A percentile compares a stretch with the other conserved stretches of the same genome.
Evolutionary conservation across 2,113 vertebrate species (phyloP).

Genomic region (Clarias magur): DNA sequence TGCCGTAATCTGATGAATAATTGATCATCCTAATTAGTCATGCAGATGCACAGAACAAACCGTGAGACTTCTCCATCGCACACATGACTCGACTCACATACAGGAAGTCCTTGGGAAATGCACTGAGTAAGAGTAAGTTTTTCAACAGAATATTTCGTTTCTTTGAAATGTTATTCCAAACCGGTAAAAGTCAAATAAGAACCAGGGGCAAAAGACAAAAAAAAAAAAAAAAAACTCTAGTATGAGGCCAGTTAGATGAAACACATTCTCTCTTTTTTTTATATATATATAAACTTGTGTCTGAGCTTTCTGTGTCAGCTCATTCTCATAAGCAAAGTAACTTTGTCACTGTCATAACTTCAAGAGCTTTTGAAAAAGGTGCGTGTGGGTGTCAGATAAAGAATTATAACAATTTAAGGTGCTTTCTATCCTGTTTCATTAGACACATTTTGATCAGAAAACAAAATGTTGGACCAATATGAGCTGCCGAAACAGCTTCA

Average conservation of each 20-base stretch:
- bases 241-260: neutral
- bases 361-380: neutral
- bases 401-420: neutral
- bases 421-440: neutral
- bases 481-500: neutral
- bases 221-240: neutral
- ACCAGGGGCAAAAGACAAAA: neutral
- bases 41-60: neutral
- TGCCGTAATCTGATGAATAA: neutral
- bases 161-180: neutral
- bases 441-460: no score
- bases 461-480: neutral
- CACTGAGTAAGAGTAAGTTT: neutral
- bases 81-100: neutral
- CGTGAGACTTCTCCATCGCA: neutral
- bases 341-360: neutral
- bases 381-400: neutral
- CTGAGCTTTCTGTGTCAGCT: neutral
- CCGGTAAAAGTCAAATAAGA: neutral
- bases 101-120: neutral
- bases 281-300: neutral
- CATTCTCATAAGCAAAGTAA: neutral
- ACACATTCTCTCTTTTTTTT: neutral
- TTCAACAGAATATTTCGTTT: neutral
- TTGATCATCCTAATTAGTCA: slow-evolving; percentile 23